These are phyloP conservation scores for Metacarcinus magister DNA, from an alignment of 2,888 invertebrate species.

Conservation along the genomic window DNA sequence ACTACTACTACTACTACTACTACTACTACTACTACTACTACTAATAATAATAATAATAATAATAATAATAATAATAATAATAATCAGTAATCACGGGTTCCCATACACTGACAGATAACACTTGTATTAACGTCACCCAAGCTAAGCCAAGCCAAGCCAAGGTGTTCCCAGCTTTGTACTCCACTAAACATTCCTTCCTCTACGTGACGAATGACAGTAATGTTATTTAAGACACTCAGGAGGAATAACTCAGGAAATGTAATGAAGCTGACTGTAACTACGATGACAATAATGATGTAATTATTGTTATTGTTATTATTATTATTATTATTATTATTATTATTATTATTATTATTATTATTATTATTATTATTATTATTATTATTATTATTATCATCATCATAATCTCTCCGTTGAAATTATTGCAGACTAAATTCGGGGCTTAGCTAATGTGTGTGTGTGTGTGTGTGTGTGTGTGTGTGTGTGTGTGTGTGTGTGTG, in stretches of 20 bases:
- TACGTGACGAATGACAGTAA: too few relatives aligned
- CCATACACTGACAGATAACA: background rate
- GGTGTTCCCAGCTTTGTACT: background rate
- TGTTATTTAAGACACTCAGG: background rate
- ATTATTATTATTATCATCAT: background rate
- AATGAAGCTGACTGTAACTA: background rate
- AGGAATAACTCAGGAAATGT: background rate
- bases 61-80: too few relatives aligned
- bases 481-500: constrained; percentile 48
- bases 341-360: background rate
- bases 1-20: background rate
- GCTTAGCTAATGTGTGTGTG: background rate
- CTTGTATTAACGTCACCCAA: background rate
- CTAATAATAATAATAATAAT: background rate
- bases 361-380: background rate
- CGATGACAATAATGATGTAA: background rate
- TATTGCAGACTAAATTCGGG: background rate
- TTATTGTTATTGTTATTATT: background rate
- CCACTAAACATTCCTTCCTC: too few relatives aligned
- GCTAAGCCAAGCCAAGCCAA: background rate
- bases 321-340: background rate
- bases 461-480: constrained; percentile 37
- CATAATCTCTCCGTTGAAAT: background rate
- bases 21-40: background rate
- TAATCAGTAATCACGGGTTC: background rate